Evolutionary conservation across 2,888 invertebrate species (phyloP), one percentile per base, ranked within the genome.

Genomic region (Leptodirus hochenwartii): DNA sequence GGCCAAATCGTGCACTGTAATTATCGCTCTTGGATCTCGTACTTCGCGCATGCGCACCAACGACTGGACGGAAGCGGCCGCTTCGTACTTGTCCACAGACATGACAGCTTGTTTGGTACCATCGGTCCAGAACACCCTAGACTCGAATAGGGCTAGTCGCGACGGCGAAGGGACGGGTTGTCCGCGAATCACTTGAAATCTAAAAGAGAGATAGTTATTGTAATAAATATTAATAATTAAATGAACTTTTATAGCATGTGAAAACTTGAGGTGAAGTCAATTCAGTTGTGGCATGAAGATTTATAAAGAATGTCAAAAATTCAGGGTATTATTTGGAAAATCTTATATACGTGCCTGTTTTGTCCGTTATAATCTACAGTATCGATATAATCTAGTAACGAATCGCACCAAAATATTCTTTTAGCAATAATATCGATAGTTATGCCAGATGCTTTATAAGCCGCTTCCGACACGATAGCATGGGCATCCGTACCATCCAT

Each of bases 381-480:
- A 49, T 95, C 93, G 38, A 98, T 88, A 50, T 93, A 88, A 57
- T 96, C 93, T 30, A 95, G 58, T 9, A 91, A 60, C 0, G 88
- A 82, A 52, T 98, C 96, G 46, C 93, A 91, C 93, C 95, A 96
- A 57, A 84, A 95, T 5, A 98, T 73, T 28, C 95, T 60, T 44
- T 81, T 74, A 0, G 80, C 74, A 14, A 88, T 76, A n/a, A 82
- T 74, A 54, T 96, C 95, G 0, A 90, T 75, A 0, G 90, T 72
- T 6, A 95, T 71, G 3, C 91, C 91, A 2, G 84, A 81, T 0
- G 93, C 93, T 52, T 87, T 84, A 52, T 93, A 88, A 0, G 93
- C 80, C 1, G 91, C 91, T 47, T 88, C 87, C 0, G 82, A 78
- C 0, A 91, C 80, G 22, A 96, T 77, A 0, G 84, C 73, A 25